These are phyloP conservation scores for Eidolon dupreanum DNA, from an alignment of 2,797 vertebrate genomes.

Conservation along the genomic window DNA sequence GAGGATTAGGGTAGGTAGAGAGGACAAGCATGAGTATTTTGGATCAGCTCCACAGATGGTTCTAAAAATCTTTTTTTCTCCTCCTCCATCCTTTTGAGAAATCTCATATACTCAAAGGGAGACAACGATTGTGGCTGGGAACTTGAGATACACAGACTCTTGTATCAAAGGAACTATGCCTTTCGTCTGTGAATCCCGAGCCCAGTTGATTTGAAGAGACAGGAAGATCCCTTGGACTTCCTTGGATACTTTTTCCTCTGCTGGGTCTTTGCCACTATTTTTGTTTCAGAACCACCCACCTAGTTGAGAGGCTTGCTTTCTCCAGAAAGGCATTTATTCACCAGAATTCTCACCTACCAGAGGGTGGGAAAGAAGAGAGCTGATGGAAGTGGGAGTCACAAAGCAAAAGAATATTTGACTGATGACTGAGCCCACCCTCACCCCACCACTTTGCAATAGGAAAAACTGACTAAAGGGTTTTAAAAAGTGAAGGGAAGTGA, in stretches of 20 bases:
- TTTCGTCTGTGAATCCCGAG: not conserved
- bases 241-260: constrained; percentile 39
- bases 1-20: not conserved
- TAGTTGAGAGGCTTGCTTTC: constrained; percentile 64
- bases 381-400: constrained; percentile 34
- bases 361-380: constrained; percentile 59
- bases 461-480: not conserved
- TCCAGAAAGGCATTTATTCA: constrained; percentile 61
- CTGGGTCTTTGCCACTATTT: constrained; percentile 66
- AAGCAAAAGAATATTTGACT: constrained; percentile 17
- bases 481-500: constrained; percentile 5
- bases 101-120: not conserved
- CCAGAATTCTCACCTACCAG: constrained; percentile 60
- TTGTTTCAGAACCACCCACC: constrained; percentile 75
- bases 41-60: not conserved
- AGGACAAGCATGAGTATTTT: not conserved
- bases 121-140: not conserved
- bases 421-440: not conserved
- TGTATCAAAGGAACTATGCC: not conserved
- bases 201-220: constrained; percentile 12
- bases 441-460: not conserved
- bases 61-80: constrained; percentile 1
- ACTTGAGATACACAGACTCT: not conserved
- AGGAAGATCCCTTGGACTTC: constrained; percentile 28
- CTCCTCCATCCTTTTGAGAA: not conserved